Percentiles rank a stretch among this genome's conserved stretches.
phyloP scores from a whole-genome alignment of 2,113 vertebrate genomes.

The Ceratotherium simum region DNA sequence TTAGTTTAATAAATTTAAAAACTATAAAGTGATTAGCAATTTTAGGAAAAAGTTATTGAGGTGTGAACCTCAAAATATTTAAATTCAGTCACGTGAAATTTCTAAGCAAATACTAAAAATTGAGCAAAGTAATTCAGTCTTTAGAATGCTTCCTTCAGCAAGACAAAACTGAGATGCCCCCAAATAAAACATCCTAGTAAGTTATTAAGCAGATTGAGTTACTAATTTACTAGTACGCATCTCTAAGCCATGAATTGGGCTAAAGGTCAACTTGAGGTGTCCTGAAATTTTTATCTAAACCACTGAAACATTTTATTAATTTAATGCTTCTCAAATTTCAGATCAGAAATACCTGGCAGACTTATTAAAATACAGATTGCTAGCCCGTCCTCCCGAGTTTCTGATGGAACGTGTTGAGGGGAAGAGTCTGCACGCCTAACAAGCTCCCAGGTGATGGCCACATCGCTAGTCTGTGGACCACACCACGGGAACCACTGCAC shows the following conservation, averaged over 20 bases:
- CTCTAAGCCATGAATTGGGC: background rate
- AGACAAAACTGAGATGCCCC: constrained; percentile 36
- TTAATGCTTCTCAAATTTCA: constrained; percentile 35
- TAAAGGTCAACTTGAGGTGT: constrained; percentile 52
- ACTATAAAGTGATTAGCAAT: background rate
- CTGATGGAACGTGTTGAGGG: background rate
- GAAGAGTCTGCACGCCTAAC: background rate
- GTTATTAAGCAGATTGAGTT: constrained; percentile 60
- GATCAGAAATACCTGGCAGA: constrained; percentile 8
- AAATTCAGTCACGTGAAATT: constrained; percentile 20
- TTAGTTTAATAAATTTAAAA: constrained; percentile 22
- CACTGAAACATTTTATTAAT: constrained; percentile 50
- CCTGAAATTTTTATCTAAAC: constrained; percentile 52
- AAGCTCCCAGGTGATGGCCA: background rate
- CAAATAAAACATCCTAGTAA: constrained; percentile 55
- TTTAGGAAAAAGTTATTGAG: background rate
- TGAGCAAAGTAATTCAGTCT: constrained; percentile 38
- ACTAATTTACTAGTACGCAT: constrained; percentile 27
- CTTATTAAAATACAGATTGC: background rate
- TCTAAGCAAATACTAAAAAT: constrained; percentile 59
- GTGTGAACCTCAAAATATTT: constrained; percentile 24
- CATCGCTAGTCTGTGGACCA: background rate
- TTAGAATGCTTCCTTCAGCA: constrained; percentile 49
- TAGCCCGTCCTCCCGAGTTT: background rate
- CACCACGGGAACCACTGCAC: background rate